A percentile compares a stretch with the other conserved stretches of the same genome.
Conservation (phyloP, 2,113 vertebrate genomes). For the Eulemur rufifrons region DNA sequence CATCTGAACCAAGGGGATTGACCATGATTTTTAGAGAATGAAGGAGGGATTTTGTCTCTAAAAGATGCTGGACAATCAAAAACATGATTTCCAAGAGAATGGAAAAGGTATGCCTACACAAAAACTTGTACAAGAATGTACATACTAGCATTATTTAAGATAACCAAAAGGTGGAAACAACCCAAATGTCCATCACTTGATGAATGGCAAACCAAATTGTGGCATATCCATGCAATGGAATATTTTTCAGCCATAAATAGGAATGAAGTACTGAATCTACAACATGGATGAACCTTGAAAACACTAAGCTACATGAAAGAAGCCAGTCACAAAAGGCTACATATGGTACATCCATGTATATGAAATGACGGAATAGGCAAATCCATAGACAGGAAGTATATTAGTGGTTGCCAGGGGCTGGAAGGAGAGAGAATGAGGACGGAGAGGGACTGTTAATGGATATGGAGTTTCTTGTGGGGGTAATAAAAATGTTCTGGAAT, state of each 20-base stretch:
- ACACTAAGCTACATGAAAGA: not conserved
- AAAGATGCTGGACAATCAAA: not conserved
- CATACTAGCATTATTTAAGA: not conserved
- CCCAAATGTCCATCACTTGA: not conserved
- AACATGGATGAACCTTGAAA: not conserved
- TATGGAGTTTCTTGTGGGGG: not conserved
- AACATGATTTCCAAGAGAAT: not conserved
- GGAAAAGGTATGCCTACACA: not conserved
- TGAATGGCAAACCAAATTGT: not conserved
- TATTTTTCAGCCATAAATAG: no score
- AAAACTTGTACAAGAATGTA: not conserved
- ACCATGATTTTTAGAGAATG: not conserved
- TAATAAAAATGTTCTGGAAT: not conserved
- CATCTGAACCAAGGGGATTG: not conserved
- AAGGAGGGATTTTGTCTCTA: not conserved
- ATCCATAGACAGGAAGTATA: not conserved
- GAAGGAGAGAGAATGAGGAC: not conserved
- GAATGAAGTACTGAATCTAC: not conserved
- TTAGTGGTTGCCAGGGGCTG: not conserved
- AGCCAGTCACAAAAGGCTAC: not conserved
- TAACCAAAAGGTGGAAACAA: not conserved
- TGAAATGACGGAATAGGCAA: not conserved
- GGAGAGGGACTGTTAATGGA: not conserved
- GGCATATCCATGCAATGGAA: not conserved
- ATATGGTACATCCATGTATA: not conserved